Evolutionary conservation across 2,888 invertebrate genomes (phyloP), one percentile per base, ranked within the genome.

Genomic region (Dicyrtoma fusca): DNA sequence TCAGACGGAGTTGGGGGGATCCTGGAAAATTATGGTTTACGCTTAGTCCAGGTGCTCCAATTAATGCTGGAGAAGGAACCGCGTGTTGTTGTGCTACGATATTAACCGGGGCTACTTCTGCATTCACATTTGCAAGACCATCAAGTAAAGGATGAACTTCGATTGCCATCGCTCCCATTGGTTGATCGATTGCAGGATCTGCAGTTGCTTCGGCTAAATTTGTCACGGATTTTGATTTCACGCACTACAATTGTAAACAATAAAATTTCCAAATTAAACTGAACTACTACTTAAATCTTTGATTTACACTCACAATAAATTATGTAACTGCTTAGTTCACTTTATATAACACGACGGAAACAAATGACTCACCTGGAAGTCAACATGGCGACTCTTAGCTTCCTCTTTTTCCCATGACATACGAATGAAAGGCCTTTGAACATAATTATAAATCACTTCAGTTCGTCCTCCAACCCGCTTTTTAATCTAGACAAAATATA

Each of bases 391-490:
- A 82, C 95, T 96, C 83, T 97, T 97, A 0, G 97, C 98, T 82
- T 99, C 99, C 82, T 99, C 99, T 82, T 99, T 99, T 83, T 99
- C 99, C 99, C 99, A 99, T 0, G 96, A 96, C 93, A 96, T 95
- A 83, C 97, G 96, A 69, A 99, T 94, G 84, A 99, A 99, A 0
- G 99, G 99, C 0, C 99, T 87, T 83, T 99, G 99, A 0, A 99
- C 98, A 84, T 99, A 99, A 85, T 98, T 99, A 86, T 99, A 99
- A 78, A 99, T 97, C 1, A 98, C 95, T 85, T 99, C 98, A 0
- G 97, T 92, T 3, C 97, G 87, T 0, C 95, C 95, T 1, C 97
- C 97, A 0, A 97, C 94, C 21, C 98, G 87, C 82, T 94, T 92
- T 84, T 96, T 95, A 0, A 80, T 72, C 78, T 79, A 34, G 4